Conservation (phyloP, 1,140 invertebrate species). For the Pteromalus puparum region DNA sequence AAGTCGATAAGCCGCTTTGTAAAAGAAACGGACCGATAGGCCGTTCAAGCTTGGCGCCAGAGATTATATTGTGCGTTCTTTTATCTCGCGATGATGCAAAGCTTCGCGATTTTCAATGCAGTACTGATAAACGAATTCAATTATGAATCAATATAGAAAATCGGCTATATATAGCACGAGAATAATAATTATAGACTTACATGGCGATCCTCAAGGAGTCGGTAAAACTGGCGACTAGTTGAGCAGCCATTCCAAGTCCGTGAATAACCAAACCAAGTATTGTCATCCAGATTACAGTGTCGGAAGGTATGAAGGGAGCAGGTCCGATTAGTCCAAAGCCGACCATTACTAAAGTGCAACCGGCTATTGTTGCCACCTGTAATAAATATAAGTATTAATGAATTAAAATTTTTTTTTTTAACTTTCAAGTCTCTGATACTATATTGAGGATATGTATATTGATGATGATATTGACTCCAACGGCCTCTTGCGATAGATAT, state of each 20-base stretch:
- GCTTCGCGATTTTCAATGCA: neutral
- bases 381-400: too few relatives aligned
- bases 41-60: neutral
- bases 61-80: neutral
- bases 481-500: too few relatives aligned
- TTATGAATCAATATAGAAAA: slow-evolving; percentile 29
- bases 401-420: too few relatives aligned
- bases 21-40: too few relatives aligned
- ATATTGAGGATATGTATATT: neutral
- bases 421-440: too few relatives aligned
- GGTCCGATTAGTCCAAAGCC: slow-evolving; percentile 86
- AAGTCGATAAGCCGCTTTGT: neutral
- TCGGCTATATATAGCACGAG: too few relatives aligned
- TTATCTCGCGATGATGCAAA: too few relatives aligned
- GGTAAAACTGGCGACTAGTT: slow-evolving; percentile 87
- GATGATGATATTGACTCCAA: neutral
- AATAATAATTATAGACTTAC: slow-evolving; percentile 77
- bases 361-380: slow-evolving; percentile 79
- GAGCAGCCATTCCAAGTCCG: slow-evolving; percentile 87
- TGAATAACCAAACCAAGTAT: slow-evolving; percentile 84
- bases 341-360: slow-evolving; percentile 80
- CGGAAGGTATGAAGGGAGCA: slow-evolving; percentile 81
- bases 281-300: slow-evolving; percentile 81
- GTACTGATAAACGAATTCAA: neutral
- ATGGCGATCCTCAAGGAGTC: slow-evolving; percentile 86